Percentiles rank a stretch among this genome's conserved stretches.
phyloP scores from a whole-genome alignment of 1,140 invertebrate genomes.

The Trichonephila clavata region DNA sequence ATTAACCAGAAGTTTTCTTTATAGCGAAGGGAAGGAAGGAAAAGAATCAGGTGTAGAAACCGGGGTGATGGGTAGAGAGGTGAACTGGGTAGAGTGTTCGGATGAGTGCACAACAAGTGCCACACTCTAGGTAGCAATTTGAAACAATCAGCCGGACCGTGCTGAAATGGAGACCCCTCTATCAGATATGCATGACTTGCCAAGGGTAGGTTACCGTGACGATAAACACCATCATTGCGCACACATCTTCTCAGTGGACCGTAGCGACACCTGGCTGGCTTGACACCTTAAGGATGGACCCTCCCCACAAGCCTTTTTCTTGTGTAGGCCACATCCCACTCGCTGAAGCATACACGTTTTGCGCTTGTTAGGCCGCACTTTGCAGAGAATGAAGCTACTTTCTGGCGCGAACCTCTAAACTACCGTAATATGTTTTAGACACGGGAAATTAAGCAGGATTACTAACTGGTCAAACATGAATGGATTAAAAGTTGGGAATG shows the following conservation, averaged over 20 bases:
- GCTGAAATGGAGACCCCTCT: slow-evolving; percentile 73
- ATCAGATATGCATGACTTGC: slow-evolving; percentile 75
- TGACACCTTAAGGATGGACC: slow-evolving; percentile 65
- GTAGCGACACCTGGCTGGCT: slow-evolving; percentile 71
- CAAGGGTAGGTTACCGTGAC: slow-evolving; percentile 73
- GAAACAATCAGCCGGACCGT: slow-evolving; percentile 73
- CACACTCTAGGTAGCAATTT: slow-evolving; percentile 75
- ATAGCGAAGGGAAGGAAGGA: background rate
- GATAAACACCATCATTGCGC: slow-evolving; percentile 72
- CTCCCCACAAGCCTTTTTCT: slow-evolving; percentile 5
- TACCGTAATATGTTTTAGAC: slow-evolving; percentile 35
- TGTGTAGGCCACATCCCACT: slow-evolving; percentile 27
- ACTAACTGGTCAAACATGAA: slow-evolving; percentile 1
- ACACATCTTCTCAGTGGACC: slow-evolving; percentile 68
- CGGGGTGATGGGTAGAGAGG: background rate
- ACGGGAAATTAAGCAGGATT: slow-evolving; percentile 26
- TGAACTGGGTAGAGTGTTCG: background rate
- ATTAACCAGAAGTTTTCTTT: slow-evolving; percentile 37
- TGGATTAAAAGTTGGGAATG: background rate
- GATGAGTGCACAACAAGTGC: slow-evolving; percentile 73
- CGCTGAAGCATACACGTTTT: slow-evolving; percentile 14
- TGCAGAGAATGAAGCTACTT: background rate
- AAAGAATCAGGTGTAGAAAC: slow-evolving; percentile 26
- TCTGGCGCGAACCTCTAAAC: background rate
- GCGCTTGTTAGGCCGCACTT: background rate